Base-by-base conservation (phyloP, 2,888 invertebrate genomes). In the Cantharis lateralis region DNA sequence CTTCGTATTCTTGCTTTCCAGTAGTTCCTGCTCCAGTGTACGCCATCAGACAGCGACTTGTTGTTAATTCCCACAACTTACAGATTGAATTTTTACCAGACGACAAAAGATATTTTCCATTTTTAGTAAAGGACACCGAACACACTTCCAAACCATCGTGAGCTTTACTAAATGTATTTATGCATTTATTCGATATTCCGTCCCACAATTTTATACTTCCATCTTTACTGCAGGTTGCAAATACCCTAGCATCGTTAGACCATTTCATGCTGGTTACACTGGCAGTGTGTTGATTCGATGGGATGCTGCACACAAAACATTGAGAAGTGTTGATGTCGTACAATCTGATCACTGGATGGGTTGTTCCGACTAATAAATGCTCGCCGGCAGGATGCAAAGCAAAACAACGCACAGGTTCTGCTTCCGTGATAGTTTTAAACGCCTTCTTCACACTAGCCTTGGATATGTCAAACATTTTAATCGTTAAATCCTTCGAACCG, bases 381-480 rank as follows among this genome's bases (percentile, higher is more conserved):
- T 99, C 98, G 0, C 99, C 99, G 2, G 95, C 93, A 0, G 99
- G 99, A 89, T 99, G 99, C 87, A 99, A 97, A 0, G 96, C 94
- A 78, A 99, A 91, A 82, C 96, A 95, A 11, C 95, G 90, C 0
- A 99, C 95, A 69, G 95, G 95, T 84, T 98, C 96, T 0, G 97
- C 95, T 88, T 99, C 99, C 79, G 96, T 96, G 48, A 99, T 96
- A 62, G 97, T 98, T 84, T 97, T 96, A 86, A 95, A 98, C 0
- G 99, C 99, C 86, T 99, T 97, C 88, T 99, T 99, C 0, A 98
- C 98, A 0, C 98, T 98, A 0, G 99, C 97, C 88, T 99, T 99
- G 61, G 98, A 97, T 85, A 96, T 99, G 87, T 99, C 99, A 87
- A 99, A 99, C 66, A 99, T 91, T 86, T 99, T 98, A 71, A 99